phyloP scores from a whole-genome alignment of 1,140 invertebrate species.

The Trinorchestia longiramus region DNA sequence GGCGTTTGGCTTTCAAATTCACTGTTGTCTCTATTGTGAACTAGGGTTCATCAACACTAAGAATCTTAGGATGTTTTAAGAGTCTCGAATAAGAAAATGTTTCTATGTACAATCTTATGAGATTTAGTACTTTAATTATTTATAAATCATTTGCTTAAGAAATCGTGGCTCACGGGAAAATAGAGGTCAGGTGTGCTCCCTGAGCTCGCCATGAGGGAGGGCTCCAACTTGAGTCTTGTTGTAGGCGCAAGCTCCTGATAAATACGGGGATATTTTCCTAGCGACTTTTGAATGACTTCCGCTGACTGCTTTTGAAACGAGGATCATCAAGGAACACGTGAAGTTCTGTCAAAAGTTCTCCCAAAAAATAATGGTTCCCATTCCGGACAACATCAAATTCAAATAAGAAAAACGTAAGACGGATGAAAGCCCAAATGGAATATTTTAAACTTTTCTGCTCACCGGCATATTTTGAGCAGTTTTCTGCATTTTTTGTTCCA shows the following conservation, averaged over 20 bases:
- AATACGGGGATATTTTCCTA: not conserved
- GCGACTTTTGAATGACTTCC: conserved; percentile 44
- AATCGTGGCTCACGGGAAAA: no score
- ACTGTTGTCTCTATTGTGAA: no score
- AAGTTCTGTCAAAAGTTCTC: conserved; percentile 42
- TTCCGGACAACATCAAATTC: conserved; percentile 50
- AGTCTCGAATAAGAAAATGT: no score
- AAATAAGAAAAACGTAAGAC: conserved; percentile 47
- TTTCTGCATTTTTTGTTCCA: conserved; percentile 21
- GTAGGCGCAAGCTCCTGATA: not conserved
- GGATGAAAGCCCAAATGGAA: conserved; percentile 54
- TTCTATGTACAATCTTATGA: no score
- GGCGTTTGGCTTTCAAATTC: no score
- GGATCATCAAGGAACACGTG: conserved; percentile 46
- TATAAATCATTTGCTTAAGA: no score
- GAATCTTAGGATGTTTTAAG: no score
- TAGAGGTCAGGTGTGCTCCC: no score
- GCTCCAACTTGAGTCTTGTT: no score
- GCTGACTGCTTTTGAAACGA: conserved; percentile 46
- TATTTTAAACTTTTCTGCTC: conserved; percentile 51
- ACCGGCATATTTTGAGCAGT: conserved; percentile 43
- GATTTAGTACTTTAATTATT: no score
- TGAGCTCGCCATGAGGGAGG: no score
- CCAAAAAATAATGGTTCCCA: conserved; percentile 42
- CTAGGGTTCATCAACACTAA: no score